Percentiles rank a stretch among this genome's conserved stretches.
phyloP scores from a whole-genome alignment of 2,888 invertebrate genomes.

The Heliothis peltigera region DNA sequence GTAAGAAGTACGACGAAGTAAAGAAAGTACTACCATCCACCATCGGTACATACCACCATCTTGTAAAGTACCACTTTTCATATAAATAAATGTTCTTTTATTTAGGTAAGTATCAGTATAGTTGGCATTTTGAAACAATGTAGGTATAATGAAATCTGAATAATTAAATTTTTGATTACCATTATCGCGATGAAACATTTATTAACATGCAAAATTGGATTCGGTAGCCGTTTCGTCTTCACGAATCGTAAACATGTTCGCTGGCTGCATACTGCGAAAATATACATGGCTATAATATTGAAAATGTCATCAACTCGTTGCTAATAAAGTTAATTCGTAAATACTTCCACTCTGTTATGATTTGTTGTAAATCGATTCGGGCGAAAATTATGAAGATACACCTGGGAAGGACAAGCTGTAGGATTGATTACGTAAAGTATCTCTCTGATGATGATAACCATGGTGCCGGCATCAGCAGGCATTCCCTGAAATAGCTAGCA shows the following conservation, averaged over 20 bases:
- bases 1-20: too few species aligned
- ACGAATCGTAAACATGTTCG: conserved; percentile 37
- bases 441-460: too few species aligned
- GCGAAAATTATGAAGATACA: too few species aligned
- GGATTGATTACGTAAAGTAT: too few species aligned
- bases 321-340: not conserved
- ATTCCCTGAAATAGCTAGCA: too few species aligned
- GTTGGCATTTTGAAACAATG: not conserved
- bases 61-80: too few species aligned
- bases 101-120: too few species aligned
- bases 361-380: not conserved
- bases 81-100: not conserved
- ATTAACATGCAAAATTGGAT: conserved; percentile 34
- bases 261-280: conserved; percentile 12
- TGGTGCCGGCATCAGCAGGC: too few species aligned
- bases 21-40: too few species aligned
- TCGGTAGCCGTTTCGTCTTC: conserved; percentile 35
- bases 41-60: too few species aligned
- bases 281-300: conserved; percentile 11
- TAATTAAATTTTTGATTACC: conserved; percentile 42
- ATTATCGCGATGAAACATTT: conserved; percentile 33
- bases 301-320: conserved; percentile 37
- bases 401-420: too few species aligned
- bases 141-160: conserved; percentile 30
- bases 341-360: not conserved